phyloP scores from a whole-genome alignment of 2,888 invertebrate genomes.

The Argynnis bischoffii region DNA sequence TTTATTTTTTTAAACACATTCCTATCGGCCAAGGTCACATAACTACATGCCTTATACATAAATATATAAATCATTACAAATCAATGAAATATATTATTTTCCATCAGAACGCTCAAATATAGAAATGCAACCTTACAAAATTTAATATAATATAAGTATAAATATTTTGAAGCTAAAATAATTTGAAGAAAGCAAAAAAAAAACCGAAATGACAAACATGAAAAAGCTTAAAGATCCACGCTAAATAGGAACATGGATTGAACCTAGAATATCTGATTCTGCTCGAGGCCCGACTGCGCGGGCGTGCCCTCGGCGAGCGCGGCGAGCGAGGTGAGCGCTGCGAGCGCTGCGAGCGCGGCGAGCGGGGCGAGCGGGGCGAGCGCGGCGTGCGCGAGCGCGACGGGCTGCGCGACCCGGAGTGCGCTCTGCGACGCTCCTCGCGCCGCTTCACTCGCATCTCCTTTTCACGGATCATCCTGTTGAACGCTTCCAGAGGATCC shows the following conservation, averaged over 20 bases:
- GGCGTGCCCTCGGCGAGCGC: conserved; percentile 53
- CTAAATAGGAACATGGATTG: conserved; percentile 56
- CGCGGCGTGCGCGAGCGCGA: conserved; percentile 60
- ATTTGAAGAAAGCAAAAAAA: neutral
- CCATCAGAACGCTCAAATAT: no score
- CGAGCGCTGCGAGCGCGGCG: conserved; percentile 52
- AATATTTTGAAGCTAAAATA: no score
- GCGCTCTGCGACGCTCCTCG: conserved; percentile 81
- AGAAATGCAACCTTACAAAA: no score
- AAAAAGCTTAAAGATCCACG: no score
- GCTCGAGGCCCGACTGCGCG: conserved; percentile 64
- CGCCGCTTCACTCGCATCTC: conserved; percentile 87
- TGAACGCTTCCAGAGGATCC: conserved; percentile 93
- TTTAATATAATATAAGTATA: no score
- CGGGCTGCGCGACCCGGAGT: conserved; percentile 50
- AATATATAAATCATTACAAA: no score
- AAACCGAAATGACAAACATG: neutral
- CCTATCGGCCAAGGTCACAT: no score
- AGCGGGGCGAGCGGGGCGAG: conserved; percentile 47
- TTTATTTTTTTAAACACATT: no score
- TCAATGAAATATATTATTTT: no score
- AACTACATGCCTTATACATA: no score
- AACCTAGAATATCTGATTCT: conserved; percentile 74
- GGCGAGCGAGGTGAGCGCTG: conserved; percentile 49
- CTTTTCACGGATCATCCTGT: conserved; percentile 92